These are phyloP conservation scores for Perccottus glenii DNA, from an alignment of 2,113 vertebrate species.

Conservation along the genomic window DNA sequence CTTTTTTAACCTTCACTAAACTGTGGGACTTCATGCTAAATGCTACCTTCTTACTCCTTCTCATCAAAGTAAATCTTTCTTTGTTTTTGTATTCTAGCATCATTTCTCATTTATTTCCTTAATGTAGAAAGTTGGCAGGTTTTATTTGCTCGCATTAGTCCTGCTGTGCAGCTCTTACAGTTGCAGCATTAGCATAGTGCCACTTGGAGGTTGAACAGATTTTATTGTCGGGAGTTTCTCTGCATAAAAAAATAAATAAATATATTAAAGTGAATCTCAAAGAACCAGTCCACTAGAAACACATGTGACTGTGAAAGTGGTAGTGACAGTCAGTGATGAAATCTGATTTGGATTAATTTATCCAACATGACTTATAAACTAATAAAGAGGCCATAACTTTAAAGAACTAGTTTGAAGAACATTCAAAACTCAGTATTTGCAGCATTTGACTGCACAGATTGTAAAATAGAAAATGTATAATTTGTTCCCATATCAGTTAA, in stretches of 20 bases:
- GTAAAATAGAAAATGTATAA: background rate
- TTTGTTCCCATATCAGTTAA: background rate
- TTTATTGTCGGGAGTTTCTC: background rate
- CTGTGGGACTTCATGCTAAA: background rate
- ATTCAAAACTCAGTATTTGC: background rate
- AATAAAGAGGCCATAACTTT: no score
- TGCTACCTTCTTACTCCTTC: background rate
- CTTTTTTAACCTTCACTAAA: constrained; percentile 19
- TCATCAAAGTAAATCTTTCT: background rate
- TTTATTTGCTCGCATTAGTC: no score
- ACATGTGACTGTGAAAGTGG: background rate
- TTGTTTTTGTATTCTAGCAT: background rate
- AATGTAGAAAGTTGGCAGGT: background rate
- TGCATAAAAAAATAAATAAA: background rate
- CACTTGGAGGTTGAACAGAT: background rate
- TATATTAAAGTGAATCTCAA: background rate
- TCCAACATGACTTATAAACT: no score
- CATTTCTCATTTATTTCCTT: background rate
- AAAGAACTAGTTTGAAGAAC: no score
- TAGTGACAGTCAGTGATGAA: no score
- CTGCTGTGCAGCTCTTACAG: no score
- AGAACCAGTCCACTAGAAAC: background rate
- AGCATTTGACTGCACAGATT: background rate
- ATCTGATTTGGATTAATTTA: no score
- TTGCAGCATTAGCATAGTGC: background rate